Base-by-base conservation (phyloP, 2,888 invertebrate species). In the Xestobium rufovillosum region DNA sequence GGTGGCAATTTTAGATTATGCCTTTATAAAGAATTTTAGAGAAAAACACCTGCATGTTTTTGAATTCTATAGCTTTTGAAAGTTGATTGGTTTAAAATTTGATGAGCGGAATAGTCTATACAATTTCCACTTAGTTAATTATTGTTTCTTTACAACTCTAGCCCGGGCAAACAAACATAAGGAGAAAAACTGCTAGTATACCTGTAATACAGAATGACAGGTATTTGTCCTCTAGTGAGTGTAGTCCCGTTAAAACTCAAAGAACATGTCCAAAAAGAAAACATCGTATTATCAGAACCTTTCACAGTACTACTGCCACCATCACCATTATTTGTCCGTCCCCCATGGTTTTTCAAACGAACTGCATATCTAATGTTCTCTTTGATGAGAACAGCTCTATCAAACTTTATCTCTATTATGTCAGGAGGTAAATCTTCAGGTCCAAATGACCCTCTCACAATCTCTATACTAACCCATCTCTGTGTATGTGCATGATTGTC, bases 241-340 rank as follows among this genome's bases (percentile, higher is more conserved):
- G 91, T 94, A 1, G 96, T 96, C n/a, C 96, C 96, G 61, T 96
- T 95, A 60, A 88, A 89, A 63, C 94, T 94, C 28, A 95, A 71
- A 8, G 92, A 87, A 62, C 92, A 94, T 1, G 91, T 84, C 15
- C 84, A 81, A 63, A 90, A 96, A 30, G 83, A 79, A 64, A 96
- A 95, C 2, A 80, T 82, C 3, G 89, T 87, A 29, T 92, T 92
- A 65, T 96, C 95, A 0, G 90, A 87, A 4, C 95, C 94, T 55
- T 88, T 86, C 6, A 96, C 84, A 3, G 84, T 79, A 16, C 81
- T 79, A 43, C 91, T 65, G 0, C 96, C 96, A 14, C 88, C 86
- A 66, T 97, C 96, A 1, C 97, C 97, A 57, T 92, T 95, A 44
- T 86, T 85, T 1, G 96, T 96, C 42, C 91, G 77, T 3, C 89